Conservation (phyloP, 2,113 vertebrate species). For the Carassius carassius region DNA sequence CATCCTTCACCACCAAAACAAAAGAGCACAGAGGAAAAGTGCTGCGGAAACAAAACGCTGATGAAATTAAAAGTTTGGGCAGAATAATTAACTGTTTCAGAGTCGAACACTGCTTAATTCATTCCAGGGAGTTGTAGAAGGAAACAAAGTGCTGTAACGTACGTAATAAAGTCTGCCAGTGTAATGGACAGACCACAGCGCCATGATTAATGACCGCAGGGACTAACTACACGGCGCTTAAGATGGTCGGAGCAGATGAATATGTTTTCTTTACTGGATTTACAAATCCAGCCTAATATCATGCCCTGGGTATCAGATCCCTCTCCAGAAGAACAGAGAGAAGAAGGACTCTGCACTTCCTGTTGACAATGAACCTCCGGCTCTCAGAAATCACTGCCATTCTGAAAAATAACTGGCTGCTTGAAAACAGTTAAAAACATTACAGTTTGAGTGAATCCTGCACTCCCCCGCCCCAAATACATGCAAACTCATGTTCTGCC, state of each 20-base stretch:
- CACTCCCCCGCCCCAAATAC: no score
- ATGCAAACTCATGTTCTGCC: no score
- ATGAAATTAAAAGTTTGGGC: slow-evolving; percentile 48
- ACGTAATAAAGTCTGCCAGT: slow-evolving; percentile 47
- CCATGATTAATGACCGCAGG: slow-evolving; percentile 49
- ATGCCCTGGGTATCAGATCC: slow-evolving; percentile 30
- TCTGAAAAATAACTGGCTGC: neutral
- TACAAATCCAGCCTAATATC: neutral
- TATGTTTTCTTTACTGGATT: no score
- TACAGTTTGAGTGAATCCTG: no score
- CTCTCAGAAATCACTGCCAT: neutral
- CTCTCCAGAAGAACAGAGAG: slow-evolving; percentile 24
- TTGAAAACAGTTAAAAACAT: neutral
- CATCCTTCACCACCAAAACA: slow-evolving; percentile 24
- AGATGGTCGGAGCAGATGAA: slow-evolving; percentile 51
- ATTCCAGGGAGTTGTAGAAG: slow-evolving; percentile 33
- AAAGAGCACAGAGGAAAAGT: neutral
- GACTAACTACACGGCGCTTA: no score
- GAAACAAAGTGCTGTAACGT: slow-evolving; percentile 40
- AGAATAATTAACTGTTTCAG: slow-evolving; percentile 47
- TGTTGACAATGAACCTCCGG: neutral
- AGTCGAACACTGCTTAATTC: slow-evolving; percentile 35
- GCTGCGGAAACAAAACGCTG: slow-evolving; percentile 46
- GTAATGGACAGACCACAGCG: slow-evolving; percentile 46
- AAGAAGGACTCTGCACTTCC: slow-evolving; percentile 39